phyloP scores from a whole-genome alignment of 2,113 vertebrate genomes.

The Channa argus region DNA sequence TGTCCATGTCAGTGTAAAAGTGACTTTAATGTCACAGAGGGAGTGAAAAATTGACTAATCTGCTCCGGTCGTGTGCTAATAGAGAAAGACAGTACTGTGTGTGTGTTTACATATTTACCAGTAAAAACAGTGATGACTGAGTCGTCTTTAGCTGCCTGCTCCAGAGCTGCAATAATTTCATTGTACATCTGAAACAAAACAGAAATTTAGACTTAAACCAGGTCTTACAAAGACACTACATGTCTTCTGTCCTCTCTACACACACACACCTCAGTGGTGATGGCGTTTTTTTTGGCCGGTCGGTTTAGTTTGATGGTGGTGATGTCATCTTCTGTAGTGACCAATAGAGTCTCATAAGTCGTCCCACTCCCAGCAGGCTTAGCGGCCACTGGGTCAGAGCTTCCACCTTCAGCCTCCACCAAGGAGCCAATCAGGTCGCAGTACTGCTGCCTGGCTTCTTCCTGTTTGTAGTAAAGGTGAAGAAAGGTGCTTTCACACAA shows the following conservation, averaged over 20 bases:
- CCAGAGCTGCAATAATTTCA: constrained; percentile 89
- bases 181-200: constrained; percentile 89
- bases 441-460: constrained; percentile 88
- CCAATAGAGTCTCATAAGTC: constrained; percentile 81
- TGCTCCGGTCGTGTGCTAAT: no score
- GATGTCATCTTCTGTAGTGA: constrained; percentile 87
- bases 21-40: no score
- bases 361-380: constrained; percentile 41
- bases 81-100: neutral
- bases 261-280: constrained; percentile 84
- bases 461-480: constrained; percentile 74
- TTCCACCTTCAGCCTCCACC: constrained; percentile 72
- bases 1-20: no score
- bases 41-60: no score
- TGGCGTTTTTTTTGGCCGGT: constrained; percentile 91
- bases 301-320: constrained; percentile 92
- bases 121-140: constrained; percentile 90
- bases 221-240: no score
- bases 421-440: constrained; percentile 86
- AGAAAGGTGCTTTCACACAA: no score
- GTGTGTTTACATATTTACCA: constrained; percentile 68
- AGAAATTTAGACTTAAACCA: no score
- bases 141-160: constrained; percentile 87
- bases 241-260: no score
- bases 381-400: constrained; percentile 55